Evolutionary conservation across 2,888 invertebrate genomes (phyloP).

Genomic region (Cerceris ruficornis): DNA sequence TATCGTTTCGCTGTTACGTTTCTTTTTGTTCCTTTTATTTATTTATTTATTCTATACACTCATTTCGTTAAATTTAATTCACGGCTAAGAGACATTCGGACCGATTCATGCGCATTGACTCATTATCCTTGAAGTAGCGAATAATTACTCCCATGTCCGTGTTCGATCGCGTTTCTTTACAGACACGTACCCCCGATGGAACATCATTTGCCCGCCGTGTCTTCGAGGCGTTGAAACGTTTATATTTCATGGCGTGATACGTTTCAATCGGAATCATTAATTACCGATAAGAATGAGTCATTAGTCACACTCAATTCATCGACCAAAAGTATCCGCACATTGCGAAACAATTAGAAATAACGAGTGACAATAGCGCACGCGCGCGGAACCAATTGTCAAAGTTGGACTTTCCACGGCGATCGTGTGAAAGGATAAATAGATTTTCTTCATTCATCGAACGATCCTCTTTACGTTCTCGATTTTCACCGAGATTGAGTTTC

Average conservation of each 20-base stretch:
- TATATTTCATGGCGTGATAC: slow-evolving; percentile 12
- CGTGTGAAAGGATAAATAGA: slow-evolving; percentile 16
- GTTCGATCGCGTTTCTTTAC: too few species aligned
- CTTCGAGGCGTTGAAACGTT: slow-evolving; percentile 6
- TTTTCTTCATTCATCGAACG: neutral
- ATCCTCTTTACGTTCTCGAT: slow-evolving; percentile 7
- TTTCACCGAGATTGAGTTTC: slow-evolving; percentile 1
- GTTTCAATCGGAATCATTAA: slow-evolving; percentile 45
- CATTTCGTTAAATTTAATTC: neutral
- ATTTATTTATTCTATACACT: neutral
- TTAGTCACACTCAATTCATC: slow-evolving; percentile 43
- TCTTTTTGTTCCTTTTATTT: neutral
- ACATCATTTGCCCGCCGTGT: too few species aligned
- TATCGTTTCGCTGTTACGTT: slow-evolving; percentile 1
- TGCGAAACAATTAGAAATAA: slow-evolving; percentile 39
- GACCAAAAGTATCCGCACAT: slow-evolving; percentile 54
- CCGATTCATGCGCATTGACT: too few species aligned
- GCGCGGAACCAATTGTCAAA: too few species aligned
- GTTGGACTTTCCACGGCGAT: slow-evolving; percentile 5
- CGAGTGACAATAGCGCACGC: slow-evolving; percentile 48
- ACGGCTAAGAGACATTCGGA: neutral
- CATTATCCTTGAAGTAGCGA: too few species aligned
- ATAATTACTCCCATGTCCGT: too few species aligned
- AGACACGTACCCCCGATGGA: too few species aligned
- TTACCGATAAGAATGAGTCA: slow-evolving; percentile 48